Base-by-base conservation (phyloP, 2,888 invertebrate species). In the Trachelus iudaicus region DNA sequence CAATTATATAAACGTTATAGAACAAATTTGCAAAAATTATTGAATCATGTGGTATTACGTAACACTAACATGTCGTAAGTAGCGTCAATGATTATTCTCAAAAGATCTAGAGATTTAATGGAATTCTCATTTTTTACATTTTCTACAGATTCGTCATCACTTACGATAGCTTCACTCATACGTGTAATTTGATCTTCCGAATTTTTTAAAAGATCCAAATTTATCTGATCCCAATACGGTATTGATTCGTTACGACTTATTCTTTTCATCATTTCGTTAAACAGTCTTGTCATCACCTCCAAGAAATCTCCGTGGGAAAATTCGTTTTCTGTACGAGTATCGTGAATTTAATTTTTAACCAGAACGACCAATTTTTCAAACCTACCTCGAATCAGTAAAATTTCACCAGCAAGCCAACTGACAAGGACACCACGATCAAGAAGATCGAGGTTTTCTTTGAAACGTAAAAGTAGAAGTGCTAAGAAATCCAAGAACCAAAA, bases 401-500 rank as follows among this genome's bases (percentile, higher is more conserved):
- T 86, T 82, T 87, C 89, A 33, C 89, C 89, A 0, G 80, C 80
- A 33, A 90, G 76, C 89, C 90, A 90, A 79, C 85, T 86, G 80
- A 89, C 80, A 75, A 89, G 81, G 9, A 85, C 78, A 76, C 81
- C 80, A n/a, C 76, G 76, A 33, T 81, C 77, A 76, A 83, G 15
- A 76, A 83, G 82, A 33, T 85, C 82, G 73, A 89, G 82, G 11
- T 71, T 33, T 33, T 74, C 33, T 15, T 81, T 83, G 71, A 78
- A 79, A 11, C 78, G 76, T 4, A 87, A 4, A 75, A 87, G 56
- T 73, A 88, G 85, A 4, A 83, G 76, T 4, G 93, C 92, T 79
- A 94, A 35, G 0, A 92, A 93, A 69, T 93, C 93, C 84, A 94
- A 82, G 77, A 94, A 93, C 94, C 94, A 94, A 84, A 88, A 93